These are phyloP conservation scores for Caerostris extrusa DNA, from an alignment of 1,140 invertebrate genomes.

Conservation along the genomic window DNA sequence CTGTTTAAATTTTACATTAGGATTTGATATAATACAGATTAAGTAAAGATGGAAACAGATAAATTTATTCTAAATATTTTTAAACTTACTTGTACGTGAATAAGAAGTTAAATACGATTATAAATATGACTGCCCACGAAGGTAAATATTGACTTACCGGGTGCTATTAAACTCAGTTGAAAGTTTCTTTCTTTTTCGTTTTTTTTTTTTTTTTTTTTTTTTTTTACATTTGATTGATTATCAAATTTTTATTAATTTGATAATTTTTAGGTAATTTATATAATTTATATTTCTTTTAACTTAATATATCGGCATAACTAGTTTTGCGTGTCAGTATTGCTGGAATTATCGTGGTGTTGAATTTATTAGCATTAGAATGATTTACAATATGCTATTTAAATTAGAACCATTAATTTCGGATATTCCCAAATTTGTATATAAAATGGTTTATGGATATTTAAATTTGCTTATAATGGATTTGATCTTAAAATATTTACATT, in stretches of 20 bases:
- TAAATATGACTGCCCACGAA: slow-evolving; percentile 25
- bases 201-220: background rate
- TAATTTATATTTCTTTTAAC: too few relatives aligned
- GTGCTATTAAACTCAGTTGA: background rate
- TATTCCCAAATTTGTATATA: too few relatives aligned
- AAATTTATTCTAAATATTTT: background rate
- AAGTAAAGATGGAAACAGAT: background rate
- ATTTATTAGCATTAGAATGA: too few relatives aligned
- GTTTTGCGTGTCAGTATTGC: too few relatives aligned
- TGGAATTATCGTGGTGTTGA: too few relatives aligned
- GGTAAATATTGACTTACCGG: background rate
- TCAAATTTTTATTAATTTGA: background rate
- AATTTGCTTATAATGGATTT: too few relatives aligned
- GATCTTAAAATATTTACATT: too few relatives aligned
- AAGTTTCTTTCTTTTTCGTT: background rate
- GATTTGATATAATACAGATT: background rate
- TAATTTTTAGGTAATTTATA: background rate
- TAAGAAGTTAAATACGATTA: background rate
- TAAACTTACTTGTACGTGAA: background rate
- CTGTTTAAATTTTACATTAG: background rate
- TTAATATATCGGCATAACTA: too few relatives aligned
- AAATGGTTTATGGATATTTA: too few relatives aligned
- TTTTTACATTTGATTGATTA: background rate
- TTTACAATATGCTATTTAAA: too few relatives aligned
- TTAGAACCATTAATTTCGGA: too few relatives aligned